phyloP scores from a whole-genome alignment of 1,140 invertebrate genomes.

The Gonioctena quinquepunctata region DNA sequence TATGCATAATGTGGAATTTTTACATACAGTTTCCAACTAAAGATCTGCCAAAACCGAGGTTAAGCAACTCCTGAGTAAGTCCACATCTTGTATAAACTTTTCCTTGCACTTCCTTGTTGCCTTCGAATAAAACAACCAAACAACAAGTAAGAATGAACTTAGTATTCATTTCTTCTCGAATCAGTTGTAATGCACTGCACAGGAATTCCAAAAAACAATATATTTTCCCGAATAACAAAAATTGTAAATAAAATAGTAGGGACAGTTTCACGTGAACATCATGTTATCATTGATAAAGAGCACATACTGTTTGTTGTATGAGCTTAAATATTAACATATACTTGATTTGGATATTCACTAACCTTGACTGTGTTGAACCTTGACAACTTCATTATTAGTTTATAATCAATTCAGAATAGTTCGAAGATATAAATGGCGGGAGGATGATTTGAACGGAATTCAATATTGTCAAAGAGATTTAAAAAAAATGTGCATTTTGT shows the following conservation, averaged over 20 bases:
- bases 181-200: not conserved
- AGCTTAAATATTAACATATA: not conserved
- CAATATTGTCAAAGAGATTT: too few relatives aligned
- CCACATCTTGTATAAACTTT: constrained; percentile 60
- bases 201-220: not conserved
- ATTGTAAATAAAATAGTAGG: not conserved
- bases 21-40: constrained; percentile 62
- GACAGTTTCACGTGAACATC: not conserved
- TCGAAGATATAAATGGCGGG: too few relatives aligned
- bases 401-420: too few relatives aligned
- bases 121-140: not conserved
- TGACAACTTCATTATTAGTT: too few relatives aligned
- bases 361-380: constrained; percentile 13
- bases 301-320: not conserved
- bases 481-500: too few relatives aligned
- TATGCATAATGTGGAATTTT: too few relatives aligned
- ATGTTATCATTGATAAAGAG: not conserved
- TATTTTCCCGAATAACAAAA: not conserved
- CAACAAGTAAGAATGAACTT: too few relatives aligned
- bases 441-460: too few relatives aligned
- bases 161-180: not conserved
- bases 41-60: constrained; percentile 57
- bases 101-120: not conserved
- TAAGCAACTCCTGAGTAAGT: constrained; percentile 57
- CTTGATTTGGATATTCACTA: not conserved